Conservation (phyloP, 2,888 invertebrate species). For the Oscheius sp. region DNA sequence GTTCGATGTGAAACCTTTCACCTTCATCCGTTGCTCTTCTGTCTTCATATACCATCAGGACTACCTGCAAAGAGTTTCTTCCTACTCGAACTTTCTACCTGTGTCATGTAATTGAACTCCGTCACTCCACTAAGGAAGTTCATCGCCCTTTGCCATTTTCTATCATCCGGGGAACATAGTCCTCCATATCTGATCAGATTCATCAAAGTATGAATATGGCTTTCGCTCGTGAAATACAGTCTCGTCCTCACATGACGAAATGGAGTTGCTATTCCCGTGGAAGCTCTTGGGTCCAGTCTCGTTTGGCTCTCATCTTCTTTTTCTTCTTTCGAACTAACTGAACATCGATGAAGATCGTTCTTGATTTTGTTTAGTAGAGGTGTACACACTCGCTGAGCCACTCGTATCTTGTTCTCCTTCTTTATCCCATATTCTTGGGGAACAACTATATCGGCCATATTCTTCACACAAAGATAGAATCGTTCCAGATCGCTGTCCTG, state of each 20-base stretch:
- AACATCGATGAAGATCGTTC: constrained; percentile 77
- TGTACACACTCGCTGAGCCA: constrained; percentile 95
- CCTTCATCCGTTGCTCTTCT: constrained; percentile 80
- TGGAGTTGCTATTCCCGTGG: constrained; percentile 90
- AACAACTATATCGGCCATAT: constrained; percentile 96
- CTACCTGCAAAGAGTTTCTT: constrained; percentile 75
- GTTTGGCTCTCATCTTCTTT: constrained; percentile 91
- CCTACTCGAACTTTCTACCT: constrained; percentile 75
- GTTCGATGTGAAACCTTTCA: constrained; percentile 90
- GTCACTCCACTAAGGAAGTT: constrained; percentile 96
- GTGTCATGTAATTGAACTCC: constrained; percentile 98
- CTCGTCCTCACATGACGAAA: constrained; percentile 96
- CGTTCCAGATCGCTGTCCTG: constrained; percentile 74
- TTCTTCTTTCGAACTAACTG: constrained; percentile 80
- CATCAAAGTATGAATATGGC: constrained; percentile 95
- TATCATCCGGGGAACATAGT: constrained; percentile 78
- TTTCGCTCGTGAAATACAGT: constrained; percentile 99
- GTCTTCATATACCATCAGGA: constrained; percentile 99
- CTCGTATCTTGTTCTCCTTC: constrained; percentile 91
- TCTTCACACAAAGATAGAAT: constrained; percentile 89
- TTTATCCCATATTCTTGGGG: constrained; percentile 98
- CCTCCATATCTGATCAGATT: constrained; percentile 82
- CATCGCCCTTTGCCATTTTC: constrained; percentile 98
- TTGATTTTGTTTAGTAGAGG: constrained; percentile 85
- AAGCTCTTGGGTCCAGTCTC: constrained; percentile 83